phyloP scores from a whole-genome alignment of 1,140 invertebrate species.

The Capitella teleta region DNA sequence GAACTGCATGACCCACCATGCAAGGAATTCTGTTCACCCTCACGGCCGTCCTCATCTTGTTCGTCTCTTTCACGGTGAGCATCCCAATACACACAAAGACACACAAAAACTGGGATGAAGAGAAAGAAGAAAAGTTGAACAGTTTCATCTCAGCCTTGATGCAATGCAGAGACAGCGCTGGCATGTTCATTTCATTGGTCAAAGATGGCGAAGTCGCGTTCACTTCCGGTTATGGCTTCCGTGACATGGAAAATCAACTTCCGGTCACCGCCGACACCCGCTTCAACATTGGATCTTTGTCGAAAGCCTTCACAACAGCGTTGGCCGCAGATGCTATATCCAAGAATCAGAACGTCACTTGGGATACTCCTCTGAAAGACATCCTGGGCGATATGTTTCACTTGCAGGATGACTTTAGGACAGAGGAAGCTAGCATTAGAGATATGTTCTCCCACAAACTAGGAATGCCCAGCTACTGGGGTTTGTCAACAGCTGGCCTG shows the following conservation, averaged over 20 bases:
- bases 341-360: neutral
- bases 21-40: too few species aligned
- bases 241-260: neutral
- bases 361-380: conserved; percentile 1
- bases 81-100: too few species aligned
- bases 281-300: conserved; percentile 5
- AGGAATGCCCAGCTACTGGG: conserved; percentile 7
- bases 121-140: neutral
- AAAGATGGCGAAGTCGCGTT: neutral
- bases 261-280: neutral
- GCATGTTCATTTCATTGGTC: conserved; percentile 2
- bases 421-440: neutral
- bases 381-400: neutral
- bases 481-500: neutral
- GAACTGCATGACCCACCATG: too few species aligned
- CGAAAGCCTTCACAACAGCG: conserved; percentile 3
- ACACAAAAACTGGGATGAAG: too few species aligned
- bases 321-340: conserved; percentile 8
- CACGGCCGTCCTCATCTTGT: too few species aligned
- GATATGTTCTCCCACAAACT: conserved; percentile 1
- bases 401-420: conserved; percentile 1
- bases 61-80: too few species aligned
- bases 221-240: conserved; percentile 1
- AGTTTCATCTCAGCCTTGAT: neutral
- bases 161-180: neutral